Evolutionary conservation across 2,113 vertebrate species (phyloP).

Genomic region (Poeciliopsis occidentalis): DNA sequence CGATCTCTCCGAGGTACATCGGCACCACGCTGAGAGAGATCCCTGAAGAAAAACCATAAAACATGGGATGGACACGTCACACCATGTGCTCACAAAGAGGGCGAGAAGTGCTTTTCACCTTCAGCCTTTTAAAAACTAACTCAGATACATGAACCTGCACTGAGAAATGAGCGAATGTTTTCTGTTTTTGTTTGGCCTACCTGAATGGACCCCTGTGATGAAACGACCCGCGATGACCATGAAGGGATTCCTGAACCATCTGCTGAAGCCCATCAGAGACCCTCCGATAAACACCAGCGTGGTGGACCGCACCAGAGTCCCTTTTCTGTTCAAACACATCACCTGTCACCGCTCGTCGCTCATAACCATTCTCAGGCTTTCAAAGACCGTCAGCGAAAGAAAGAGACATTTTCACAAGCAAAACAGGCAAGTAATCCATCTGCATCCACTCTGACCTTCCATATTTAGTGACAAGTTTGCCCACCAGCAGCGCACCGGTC

Average conservation of each 20-base stretch:
- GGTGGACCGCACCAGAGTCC: conserved; percentile 80
- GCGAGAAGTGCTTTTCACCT: too few relatives aligned
- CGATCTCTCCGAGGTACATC: conserved; percentile 90
- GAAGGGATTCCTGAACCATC: conserved; percentile 73
- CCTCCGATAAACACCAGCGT: conserved; percentile 84
- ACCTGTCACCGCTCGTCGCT: not conserved
- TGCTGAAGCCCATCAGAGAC: conserved; percentile 85
- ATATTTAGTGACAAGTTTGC: conserved; percentile 81
- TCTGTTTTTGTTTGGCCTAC: conserved; percentile 58
- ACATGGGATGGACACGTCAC: not conserved
- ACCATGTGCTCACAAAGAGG: not conserved
- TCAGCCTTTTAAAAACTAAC: too few relatives aligned
- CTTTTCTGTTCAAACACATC: conserved; percentile 79
- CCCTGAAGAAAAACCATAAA: conserved; percentile 68
- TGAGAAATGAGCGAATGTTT: not conserved
- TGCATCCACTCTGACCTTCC: conserved; percentile 81
- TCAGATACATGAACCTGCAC: not conserved
- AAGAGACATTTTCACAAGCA: not conserved
- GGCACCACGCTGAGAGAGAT: conserved; percentile 90
- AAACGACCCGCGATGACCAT: conserved; percentile 88
- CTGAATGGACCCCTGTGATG: conserved; percentile 88
- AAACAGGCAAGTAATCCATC: not conserved
- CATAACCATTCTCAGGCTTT: not conserved
- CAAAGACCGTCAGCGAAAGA: not conserved
- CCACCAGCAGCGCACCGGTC: conserved; percentile 84